Percentiles rank a stretch among this genome's conserved stretches.
Evolutionary conservation across 2,888 invertebrate species (phyloP).

Genomic region (Drosophila lacicola): DNA sequence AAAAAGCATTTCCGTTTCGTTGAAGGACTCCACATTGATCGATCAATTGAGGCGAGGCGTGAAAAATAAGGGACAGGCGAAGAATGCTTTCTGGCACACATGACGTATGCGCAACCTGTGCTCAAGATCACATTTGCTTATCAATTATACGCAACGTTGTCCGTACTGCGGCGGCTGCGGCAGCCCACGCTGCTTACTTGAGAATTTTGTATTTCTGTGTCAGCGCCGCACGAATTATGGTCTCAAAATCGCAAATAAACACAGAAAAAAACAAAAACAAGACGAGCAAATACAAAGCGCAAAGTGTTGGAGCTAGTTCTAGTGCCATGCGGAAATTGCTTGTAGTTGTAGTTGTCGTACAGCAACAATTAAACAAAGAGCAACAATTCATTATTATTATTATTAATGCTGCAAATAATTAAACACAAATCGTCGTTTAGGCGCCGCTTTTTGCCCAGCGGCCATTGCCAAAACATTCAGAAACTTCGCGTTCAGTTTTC

Average conservation of each 20-base stretch:
- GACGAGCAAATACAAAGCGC: conserved; percentile 33
- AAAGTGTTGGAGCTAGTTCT: conserved; percentile 31
- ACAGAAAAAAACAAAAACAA: conserved; percentile 24
- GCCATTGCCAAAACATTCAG: conserved; percentile 17
- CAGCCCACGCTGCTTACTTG: conserved; percentile 52
- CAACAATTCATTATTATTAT: conserved; percentile 45
- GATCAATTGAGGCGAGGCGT: conserved; percentile 42
- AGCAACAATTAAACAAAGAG: conserved; percentile 33
- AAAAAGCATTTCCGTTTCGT: conserved; percentile 57
- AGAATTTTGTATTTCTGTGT: conserved; percentile 51
- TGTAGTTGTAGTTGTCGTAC: conserved; percentile 27
- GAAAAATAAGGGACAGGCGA: conserved; percentile 43
- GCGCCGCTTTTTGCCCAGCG: conserved; percentile 42
- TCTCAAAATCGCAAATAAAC: conserved; percentile 55
- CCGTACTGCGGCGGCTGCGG: conserved; percentile 2
- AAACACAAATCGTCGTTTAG: conserved; percentile 64
- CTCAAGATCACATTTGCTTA: conserved; percentile 60
- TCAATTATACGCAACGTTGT: conserved; percentile 75
- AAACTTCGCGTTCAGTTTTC: neutral
- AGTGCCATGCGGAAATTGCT: conserved; percentile 72
- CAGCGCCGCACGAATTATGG: conserved; percentile 73
- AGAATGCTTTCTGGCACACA: conserved; percentile 30
- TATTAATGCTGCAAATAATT: conserved; percentile 64
- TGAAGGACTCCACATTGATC: conserved; percentile 64
- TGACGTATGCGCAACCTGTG: conserved; percentile 55